Evolutionary conservation across 2,797 vertebrate species (phyloP).

Genomic region (Labroides dimidiatus): DNA sequence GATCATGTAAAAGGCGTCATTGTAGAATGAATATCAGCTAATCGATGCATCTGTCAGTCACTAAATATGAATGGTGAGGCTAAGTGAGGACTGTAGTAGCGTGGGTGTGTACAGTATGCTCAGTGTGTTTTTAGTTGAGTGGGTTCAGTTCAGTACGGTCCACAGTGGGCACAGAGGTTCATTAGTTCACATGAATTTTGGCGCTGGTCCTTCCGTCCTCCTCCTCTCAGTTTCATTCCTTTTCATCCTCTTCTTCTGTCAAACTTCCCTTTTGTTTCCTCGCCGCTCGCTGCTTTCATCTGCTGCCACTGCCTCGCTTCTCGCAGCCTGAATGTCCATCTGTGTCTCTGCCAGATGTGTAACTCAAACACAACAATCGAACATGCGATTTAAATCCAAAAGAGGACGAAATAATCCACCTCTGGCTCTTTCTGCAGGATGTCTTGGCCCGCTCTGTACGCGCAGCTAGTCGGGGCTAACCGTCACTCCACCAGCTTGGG

Average conservation of each 20-base stretch:
- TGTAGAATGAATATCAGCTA: neutral
- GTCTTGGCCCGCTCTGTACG: conserved; percentile 79
- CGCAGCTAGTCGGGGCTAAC: conserved; percentile 79
- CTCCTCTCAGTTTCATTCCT: conserved; percentile 74
- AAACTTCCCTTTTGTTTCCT: conserved; percentile 52
- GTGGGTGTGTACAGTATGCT: conserved; percentile 50
- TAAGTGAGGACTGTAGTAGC: conserved; percentile 29
- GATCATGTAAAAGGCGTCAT: neutral
- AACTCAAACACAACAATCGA: neutral
- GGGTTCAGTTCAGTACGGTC: conserved; percentile 51
- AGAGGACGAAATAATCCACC: no score
- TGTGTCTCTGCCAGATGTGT: conserved; percentile 3
- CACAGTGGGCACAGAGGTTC: conserved; percentile 73
- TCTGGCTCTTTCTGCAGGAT: conserved; percentile 48
- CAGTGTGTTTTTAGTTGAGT: conserved; percentile 27
- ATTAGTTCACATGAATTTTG: conserved; percentile 88
- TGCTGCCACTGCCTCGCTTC: conserved; percentile 26
- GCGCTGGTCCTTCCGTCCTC: conserved; percentile 67
- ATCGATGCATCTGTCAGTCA: neutral
- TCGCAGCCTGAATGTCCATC: neutral
- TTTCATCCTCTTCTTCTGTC: conserved; percentile 65
- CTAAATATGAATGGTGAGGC: conserved; percentile 21
- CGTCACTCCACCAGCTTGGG: conserved; percentile 84
- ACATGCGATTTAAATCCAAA: neutral
- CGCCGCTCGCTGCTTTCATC: conserved; percentile 43